phyloP scores from a whole-genome alignment of 2,888 invertebrate genomes.

The Aspidapion aeneum region DNA sequence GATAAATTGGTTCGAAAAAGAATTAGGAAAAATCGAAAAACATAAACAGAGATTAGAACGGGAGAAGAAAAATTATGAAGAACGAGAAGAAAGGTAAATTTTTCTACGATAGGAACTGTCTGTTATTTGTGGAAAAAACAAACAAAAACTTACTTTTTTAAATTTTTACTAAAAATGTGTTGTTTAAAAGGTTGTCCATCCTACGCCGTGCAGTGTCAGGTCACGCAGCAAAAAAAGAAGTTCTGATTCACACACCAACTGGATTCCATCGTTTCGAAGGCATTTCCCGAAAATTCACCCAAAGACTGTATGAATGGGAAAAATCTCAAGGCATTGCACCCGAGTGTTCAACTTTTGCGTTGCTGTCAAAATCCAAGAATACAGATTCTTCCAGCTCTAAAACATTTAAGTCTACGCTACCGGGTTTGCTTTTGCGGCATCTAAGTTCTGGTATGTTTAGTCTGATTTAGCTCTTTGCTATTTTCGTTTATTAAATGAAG shows the following conservation, averaged over 20 bases:
- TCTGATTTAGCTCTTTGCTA: too few relatives aligned
- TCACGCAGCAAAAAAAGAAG: conserved; percentile 59
- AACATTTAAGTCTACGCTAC: too few relatives aligned
- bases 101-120: too few relatives aligned
- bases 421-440: too few relatives aligned
- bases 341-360: conserved; percentile 79
- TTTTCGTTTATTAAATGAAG: too few relatives aligned
- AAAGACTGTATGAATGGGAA: conserved; percentile 89
- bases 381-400: too few relatives aligned
- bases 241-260: conserved; percentile 77
- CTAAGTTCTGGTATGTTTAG: too few relatives aligned
- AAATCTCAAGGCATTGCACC: conserved; percentile 80
- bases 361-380: conserved; percentile 60
- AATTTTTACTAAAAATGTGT: too few relatives aligned
- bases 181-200: conserved; percentile 52
- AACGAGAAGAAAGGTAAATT: conserved; percentile 58
- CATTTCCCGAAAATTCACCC: conserved; percentile 85
- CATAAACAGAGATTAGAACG: conserved; percentile 60
- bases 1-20: conserved; percentile 56
- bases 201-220: conserved; percentile 55
- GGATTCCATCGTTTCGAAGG: conserved; percentile 83
- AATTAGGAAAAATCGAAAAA: conserved; percentile 56
- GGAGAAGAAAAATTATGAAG: conserved; percentile 60
- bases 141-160: neutral
- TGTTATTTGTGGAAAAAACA: neutral